Conservation (phyloP, 2,888 invertebrate species). For the Chirona hameri region DNA sequence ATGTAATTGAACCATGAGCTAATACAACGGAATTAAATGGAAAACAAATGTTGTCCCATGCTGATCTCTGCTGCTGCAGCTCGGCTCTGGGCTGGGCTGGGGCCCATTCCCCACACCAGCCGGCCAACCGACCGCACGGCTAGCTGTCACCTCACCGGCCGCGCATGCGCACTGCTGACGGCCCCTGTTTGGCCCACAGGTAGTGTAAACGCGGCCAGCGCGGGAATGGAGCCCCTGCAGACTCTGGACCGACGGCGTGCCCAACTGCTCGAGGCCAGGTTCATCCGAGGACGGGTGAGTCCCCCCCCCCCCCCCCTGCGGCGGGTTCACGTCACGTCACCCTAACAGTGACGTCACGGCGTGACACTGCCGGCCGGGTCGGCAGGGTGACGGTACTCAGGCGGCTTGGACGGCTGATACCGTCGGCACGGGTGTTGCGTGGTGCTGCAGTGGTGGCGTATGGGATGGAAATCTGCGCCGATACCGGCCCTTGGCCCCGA, state of each 20-base stretch:
- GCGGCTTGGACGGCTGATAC: neutral
- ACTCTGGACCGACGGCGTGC: constrained; percentile 92
- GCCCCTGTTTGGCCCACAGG: neutral
- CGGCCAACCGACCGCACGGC: too few species aligned
- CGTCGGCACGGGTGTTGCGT: too few species aligned
- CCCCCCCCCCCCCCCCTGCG: neutral
- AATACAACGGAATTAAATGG: too few species aligned
- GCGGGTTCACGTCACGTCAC: neutral
- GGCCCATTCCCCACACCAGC: too few species aligned
- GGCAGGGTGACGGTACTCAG: neutral
- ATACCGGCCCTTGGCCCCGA: too few species aligned
- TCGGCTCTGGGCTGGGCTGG: too few species aligned
- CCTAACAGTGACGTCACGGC: neutral
- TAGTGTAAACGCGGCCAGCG: neutral
- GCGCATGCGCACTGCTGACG: neutral
- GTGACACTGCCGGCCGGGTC: neutral
- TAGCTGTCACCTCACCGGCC: too few species aligned
- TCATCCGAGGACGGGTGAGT: constrained; percentile 85
- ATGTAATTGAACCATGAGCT: too few species aligned
- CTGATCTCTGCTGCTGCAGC: too few species aligned
- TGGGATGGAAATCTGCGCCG: too few species aligned
- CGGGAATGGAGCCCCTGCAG: constrained; percentile 39
- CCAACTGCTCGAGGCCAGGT: constrained; percentile 96
- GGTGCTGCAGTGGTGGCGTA: too few species aligned
- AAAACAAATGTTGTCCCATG: too few species aligned